A percentile compares a stretch with the other conserved stretches of the same genome.
These are phyloP conservation scores for Kryptopterus vitreolus DNA, from an alignment of 2,797 vertebrate species.

Conservation along the genomic window DNA sequence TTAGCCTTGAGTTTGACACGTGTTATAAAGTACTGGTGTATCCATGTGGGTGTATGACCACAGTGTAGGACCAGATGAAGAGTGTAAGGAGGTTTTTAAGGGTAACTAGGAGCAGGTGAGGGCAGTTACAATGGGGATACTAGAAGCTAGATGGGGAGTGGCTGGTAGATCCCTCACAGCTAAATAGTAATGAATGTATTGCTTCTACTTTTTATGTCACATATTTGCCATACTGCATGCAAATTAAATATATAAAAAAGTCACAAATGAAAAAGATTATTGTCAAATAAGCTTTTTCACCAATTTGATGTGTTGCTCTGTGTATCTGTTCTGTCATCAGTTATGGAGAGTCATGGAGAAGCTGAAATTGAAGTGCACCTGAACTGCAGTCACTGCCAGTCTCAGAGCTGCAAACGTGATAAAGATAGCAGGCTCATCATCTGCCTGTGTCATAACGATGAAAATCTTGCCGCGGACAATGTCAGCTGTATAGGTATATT, in stretches of 20 bases:
- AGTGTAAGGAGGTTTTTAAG: too few species aligned
- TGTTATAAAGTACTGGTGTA: too few species aligned
- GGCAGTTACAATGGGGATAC: too few species aligned
- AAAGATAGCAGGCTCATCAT: constrained; percentile 73
- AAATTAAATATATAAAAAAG: not conserved
- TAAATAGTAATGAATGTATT: not conserved
- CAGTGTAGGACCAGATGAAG: too few species aligned
- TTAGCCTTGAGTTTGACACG: too few species aligned
- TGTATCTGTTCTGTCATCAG: constrained; percentile 61
- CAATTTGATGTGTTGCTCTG: not conserved
- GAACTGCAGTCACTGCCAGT: constrained; percentile 88
- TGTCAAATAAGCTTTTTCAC: not conserved
- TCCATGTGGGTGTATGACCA: too few species aligned
- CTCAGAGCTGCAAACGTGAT: constrained; percentile 81
- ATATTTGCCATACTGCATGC: not conserved
- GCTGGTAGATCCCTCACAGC: not conserved
- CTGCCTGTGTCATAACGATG: constrained; percentile 82
- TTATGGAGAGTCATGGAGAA: constrained; percentile 87
- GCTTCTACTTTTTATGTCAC: not conserved
- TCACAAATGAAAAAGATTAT: not conserved
- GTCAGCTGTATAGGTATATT: constrained; percentile 77
- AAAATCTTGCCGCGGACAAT: constrained; percentile 81
- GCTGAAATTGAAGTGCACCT: constrained; percentile 84
- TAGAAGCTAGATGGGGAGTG: too few species aligned
- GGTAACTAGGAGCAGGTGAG: too few species aligned